Conservation (phyloP, 2,888 invertebrate genomes). For the Heliconius erato region DNA sequence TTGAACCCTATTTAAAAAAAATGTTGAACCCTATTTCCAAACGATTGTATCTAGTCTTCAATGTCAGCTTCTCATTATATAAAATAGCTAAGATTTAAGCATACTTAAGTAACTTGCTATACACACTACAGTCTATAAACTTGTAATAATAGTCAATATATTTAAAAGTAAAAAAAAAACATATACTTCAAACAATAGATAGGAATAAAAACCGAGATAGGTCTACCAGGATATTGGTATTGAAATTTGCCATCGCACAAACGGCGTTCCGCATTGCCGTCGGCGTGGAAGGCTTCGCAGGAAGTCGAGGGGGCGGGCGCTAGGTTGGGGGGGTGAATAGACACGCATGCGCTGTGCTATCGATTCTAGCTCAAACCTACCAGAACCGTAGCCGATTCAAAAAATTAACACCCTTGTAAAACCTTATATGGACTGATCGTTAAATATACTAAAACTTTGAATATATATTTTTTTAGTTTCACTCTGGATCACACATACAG, state of each 20-base stretch:
- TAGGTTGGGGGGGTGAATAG: conserved; percentile 31
- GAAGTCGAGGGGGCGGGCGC: conserved; percentile 46
- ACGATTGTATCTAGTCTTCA: too few relatives aligned
- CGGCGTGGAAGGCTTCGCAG: conserved; percentile 57
- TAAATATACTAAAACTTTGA: background rate
- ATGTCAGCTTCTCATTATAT: too few relatives aligned
- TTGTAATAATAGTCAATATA: too few relatives aligned
- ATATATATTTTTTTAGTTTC: background rate
- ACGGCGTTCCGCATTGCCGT: conserved; percentile 49
- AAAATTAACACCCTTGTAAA: conserved; percentile 35
- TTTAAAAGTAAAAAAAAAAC: background rate
- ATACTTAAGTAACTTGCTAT: too few relatives aligned
- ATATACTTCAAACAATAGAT: conserved; percentile 4
- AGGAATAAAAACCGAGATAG: background rate
- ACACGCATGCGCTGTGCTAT: conserved; percentile 55
- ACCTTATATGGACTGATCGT: background rate
- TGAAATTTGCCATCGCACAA: conserved; percentile 52
- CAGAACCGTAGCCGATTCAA: conserved; percentile 30
- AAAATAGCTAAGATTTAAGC: too few relatives aligned
- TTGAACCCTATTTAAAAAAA: too few relatives aligned
- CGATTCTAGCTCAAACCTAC: conserved; percentile 50
- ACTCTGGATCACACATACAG: too few relatives aligned
- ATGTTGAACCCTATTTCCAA: too few relatives aligned
- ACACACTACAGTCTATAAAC: too few relatives aligned
- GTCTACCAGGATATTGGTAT: conserved; percentile 20